Conservation (phyloP, 2,797 vertebrate genomes). For the Falco cherrug region DNA sequence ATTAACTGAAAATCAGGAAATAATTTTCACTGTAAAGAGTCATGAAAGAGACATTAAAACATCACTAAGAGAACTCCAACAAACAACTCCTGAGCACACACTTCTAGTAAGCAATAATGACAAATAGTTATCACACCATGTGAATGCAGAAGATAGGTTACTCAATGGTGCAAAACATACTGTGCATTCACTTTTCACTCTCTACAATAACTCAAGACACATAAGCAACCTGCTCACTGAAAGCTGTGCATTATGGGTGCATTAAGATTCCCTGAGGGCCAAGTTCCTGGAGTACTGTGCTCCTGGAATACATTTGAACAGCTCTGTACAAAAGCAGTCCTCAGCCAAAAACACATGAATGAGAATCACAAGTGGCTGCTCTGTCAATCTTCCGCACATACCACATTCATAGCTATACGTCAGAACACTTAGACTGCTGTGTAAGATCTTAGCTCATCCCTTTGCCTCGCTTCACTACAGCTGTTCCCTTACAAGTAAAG, state of each 20-base stretch:
- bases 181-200: not conserved
- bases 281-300: constrained; percentile 1
- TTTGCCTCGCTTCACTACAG: not conserved
- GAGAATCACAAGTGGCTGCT: constrained; percentile 50
- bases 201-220: not conserved
- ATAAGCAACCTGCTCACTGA: not conserved
- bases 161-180: not conserved
- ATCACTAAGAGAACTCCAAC: not conserved
- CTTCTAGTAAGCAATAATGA: not conserved
- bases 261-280: constrained; percentile 39
- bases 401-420: not conserved
- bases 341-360: constrained; percentile 2
- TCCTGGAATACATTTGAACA: constrained; percentile 39
- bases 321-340: constrained; percentile 47
- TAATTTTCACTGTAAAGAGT: not conserved
- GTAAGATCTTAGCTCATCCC: not conserved
- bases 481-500: not conserved
- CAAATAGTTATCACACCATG: not conserved
- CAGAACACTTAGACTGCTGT: not conserved
- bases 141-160: not conserved
- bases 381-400: not conserved
- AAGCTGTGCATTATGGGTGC: constrained; percentile 11
- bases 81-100: not conserved
- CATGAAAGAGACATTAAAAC: not conserved
- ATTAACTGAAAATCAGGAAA: not conserved